These are phyloP conservation scores for Brotula barbata DNA, from an alignment of 2,797 vertebrate genomes.

Conservation along the genomic window DNA sequence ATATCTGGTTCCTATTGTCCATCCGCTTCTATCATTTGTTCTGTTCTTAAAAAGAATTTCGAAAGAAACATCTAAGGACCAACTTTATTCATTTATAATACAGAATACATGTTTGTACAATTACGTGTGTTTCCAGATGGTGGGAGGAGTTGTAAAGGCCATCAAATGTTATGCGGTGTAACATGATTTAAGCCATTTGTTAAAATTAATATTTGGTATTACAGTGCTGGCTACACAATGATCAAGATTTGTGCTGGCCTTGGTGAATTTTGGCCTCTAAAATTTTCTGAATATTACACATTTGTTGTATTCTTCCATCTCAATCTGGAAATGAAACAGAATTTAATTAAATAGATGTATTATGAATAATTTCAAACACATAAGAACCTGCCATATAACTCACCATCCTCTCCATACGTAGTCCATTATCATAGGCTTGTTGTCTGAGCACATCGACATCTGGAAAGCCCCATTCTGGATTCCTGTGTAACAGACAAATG, in stretches of 20 bases:
- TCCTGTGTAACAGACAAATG: conserved; percentile 55
- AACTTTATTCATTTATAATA: too few relatives aligned
- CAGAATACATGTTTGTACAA: conserved; percentile 1
- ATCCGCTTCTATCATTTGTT: conserved; percentile 16
- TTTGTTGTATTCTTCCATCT: conserved; percentile 80
- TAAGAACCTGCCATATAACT: conserved; percentile 25
- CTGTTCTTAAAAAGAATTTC: not conserved
- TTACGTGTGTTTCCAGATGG: too few relatives aligned
- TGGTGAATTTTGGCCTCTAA: too few relatives aligned
- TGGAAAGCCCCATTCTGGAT: conserved; percentile 79
- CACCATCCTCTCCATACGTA: conserved; percentile 78
- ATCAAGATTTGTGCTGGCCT: too few relatives aligned
- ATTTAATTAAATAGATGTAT: not conserved
- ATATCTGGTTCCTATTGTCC: conserved; percentile 81
- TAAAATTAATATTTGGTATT: not conserved
- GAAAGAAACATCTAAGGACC: conserved; percentile 4
- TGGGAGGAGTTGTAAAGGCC: too few relatives aligned
- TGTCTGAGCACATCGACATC: conserved; percentile 80
- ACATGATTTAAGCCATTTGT: not conserved
- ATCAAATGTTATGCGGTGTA: not conserved
- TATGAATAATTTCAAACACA: not conserved
- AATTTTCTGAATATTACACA: conserved; percentile 78
- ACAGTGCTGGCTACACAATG: not conserved
- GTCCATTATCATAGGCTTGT: conserved; percentile 65
- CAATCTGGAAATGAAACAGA: conserved; percentile 63